Conservation (phyloP, 1,140 invertebrate species). For the Drosophila kikkawai region DNA sequence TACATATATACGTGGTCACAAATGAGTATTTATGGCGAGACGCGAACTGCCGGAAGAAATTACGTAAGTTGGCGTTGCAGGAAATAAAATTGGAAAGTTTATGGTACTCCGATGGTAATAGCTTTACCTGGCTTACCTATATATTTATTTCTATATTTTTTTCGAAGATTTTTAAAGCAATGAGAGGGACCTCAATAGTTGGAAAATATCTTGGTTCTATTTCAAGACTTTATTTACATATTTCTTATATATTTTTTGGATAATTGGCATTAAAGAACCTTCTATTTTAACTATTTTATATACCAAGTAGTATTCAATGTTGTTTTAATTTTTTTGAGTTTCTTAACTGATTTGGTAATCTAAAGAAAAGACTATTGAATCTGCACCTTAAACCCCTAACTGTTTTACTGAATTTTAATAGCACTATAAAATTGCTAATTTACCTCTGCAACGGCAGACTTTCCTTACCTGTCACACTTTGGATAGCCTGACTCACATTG, state of each 20-base stretch:
- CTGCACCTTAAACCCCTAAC: background rate
- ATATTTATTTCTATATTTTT: constrained; percentile 10
- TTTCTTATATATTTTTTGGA: too few relatives aligned
- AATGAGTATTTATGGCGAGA: constrained; percentile 11
- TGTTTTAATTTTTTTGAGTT: too few relatives aligned
- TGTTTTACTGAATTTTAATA: background rate
- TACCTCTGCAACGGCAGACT: background rate
- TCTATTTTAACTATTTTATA: background rate
- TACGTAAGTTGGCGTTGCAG: constrained; percentile 1
- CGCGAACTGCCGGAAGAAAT: constrained; percentile 13
- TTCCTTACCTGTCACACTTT: constrained; percentile 4
- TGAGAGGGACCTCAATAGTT: too few relatives aligned
- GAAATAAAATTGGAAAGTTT: constrained; percentile 55
- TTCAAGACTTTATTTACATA: too few relatives aligned
- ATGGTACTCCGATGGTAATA: constrained; percentile 18
- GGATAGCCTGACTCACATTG: constrained; percentile 29
- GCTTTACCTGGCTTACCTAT: background rate
- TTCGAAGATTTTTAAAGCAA: background rate
- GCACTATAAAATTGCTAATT: background rate
- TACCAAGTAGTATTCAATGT: background rate
- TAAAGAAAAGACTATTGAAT: background rate
- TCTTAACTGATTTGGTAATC: too few relatives aligned
- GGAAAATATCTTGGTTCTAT: too few relatives aligned
- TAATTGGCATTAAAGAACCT: too few relatives aligned
- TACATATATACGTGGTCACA: background rate